Conservation (phyloP, 2,888 invertebrate genomes). For the Sphaeridia pumilis region DNA sequence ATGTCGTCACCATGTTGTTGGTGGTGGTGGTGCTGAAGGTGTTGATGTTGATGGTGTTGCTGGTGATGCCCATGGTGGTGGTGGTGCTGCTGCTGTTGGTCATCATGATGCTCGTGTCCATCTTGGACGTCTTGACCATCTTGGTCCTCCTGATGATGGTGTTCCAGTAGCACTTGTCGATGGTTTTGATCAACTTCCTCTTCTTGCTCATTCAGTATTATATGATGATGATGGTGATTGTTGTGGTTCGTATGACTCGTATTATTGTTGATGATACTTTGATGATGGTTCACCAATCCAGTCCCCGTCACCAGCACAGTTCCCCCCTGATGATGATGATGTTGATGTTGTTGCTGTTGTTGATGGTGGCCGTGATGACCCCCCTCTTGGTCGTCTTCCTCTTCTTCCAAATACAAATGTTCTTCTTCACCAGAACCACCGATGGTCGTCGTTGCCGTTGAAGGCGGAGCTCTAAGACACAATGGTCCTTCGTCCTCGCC, state of each 20-base stretch:
- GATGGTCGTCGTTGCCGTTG: background rate
- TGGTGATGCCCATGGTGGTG: conserved; percentile 5
- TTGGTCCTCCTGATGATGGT: conserved; percentile 10
- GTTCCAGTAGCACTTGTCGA: conserved; percentile 10
- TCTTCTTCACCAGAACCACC: background rate
- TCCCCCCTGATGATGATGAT: too few species aligned
- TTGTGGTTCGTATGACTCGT: conserved; percentile 3
- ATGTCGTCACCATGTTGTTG: background rate
- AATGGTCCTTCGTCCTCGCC: background rate
- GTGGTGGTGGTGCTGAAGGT: conserved; percentile 13
- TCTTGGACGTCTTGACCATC: conserved; percentile 1
- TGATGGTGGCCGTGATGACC: background rate
- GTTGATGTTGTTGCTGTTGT: conserved; percentile 7
- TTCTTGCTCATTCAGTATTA: too few species aligned
- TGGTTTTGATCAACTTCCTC: background rate
- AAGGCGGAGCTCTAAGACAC: background rate
- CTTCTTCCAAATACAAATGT: background rate
- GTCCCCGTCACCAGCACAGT: too few species aligned
- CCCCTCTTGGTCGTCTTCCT: background rate
- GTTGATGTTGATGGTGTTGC: conserved; percentile 10
- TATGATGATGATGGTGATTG: conserved; percentile 16
- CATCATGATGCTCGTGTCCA: conserved; percentile 14
- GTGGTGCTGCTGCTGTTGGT: conserved; percentile 3
- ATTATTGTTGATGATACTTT: background rate
- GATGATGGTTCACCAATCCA: conserved; percentile 5